Evolutionary conservation across 2,888 invertebrate species (phyloP).

Genomic region (Scaptomyza cyrtandrae): DNA sequence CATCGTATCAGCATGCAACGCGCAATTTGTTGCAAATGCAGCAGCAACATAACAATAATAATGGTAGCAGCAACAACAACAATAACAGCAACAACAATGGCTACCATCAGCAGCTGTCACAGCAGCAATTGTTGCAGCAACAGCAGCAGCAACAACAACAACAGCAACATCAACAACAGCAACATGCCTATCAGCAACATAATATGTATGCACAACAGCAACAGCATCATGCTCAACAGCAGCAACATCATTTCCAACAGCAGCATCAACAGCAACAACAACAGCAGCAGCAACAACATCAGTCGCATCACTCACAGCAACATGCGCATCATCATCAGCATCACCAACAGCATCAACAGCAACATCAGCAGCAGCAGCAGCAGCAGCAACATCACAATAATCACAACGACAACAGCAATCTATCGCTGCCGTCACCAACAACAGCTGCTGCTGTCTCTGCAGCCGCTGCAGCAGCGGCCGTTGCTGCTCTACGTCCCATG

Average conservation of each 20-base stretch:
- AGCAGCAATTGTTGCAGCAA: slow-evolving; percentile 78
- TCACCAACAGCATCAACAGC: slow-evolving; percentile 61
- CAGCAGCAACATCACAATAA: slow-evolving; percentile 61
- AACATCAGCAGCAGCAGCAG: slow-evolving; percentile 41
- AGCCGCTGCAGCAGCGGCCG: slow-evolving; percentile 69
- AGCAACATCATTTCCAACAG: slow-evolving; percentile 56
- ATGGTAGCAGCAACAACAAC: slow-evolving; percentile 82
- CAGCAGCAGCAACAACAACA: slow-evolving; percentile 75
- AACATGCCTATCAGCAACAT: slow-evolving; percentile 65
- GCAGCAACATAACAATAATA: slow-evolving; percentile 59
- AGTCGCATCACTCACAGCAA: slow-evolving; percentile 42
- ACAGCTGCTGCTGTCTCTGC: slow-evolving; percentile 72
- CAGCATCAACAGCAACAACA: slow-evolving; percentile 70
- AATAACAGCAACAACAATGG: slow-evolving; percentile 82
- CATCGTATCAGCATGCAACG: slow-evolving; percentile 81
- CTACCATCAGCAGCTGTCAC: slow-evolving; percentile 85
- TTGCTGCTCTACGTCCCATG: slow-evolving; percentile 78
- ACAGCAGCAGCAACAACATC: slow-evolving; percentile 45
- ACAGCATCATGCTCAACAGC: slow-evolving; percentile 64
- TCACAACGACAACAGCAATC: slow-evolving; percentile 87
- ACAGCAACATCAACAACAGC: slow-evolving; percentile 82
- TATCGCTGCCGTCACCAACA: slow-evolving; percentile 92
- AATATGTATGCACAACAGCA: slow-evolving; percentile 73
- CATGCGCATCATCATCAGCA: slow-evolving; percentile 56
- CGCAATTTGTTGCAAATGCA: slow-evolving; percentile 75